Percentiles rank a stretch among this genome's conserved stretches.
phyloP scores from a whole-genome alignment of 2,797 vertebrate genomes.

The Lophius americanus region DNA sequence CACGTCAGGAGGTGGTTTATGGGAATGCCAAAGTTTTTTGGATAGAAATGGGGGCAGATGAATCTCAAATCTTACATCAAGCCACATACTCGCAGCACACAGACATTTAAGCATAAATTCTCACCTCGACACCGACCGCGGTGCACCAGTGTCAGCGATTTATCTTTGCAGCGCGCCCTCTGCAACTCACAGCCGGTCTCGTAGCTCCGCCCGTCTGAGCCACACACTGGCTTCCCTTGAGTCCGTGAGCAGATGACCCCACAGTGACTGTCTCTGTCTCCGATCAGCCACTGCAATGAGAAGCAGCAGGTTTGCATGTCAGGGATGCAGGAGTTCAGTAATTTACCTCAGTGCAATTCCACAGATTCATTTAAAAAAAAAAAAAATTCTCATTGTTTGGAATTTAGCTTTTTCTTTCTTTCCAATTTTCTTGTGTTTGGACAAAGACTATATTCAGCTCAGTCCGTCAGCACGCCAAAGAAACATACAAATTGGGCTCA shows the following conservation, averaged over 20 bases:
- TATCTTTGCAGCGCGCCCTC: constrained; percentile 93
- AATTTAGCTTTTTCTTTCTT: constrained; percentile 20
- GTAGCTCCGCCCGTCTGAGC: constrained; percentile 92
- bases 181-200: constrained; percentile 95
- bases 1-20: too few relatives aligned
- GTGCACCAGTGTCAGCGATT: constrained; percentile 83
- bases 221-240: constrained; percentile 91
- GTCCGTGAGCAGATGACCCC: constrained; percentile 88
- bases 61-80: not conserved
- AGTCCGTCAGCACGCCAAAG: constrained; percentile 43
- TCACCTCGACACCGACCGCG: constrained; percentile 96
- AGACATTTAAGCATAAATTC: not conserved
- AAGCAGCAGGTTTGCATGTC: constrained; percentile 13
- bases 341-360: not conserved
- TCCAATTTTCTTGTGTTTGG: constrained; percentile 16
- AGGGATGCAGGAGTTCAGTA: not conserved
- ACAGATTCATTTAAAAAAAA: constrained; percentile 2
- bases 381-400: constrained; percentile 1
- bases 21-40: too few relatives aligned
- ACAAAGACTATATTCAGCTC: constrained; percentile 57
- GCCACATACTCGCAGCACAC: rapidly evolving
- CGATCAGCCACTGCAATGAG: constrained; percentile 91
- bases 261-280: constrained; percentile 91
- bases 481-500: constrained; percentile 45
- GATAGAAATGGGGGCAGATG: too few relatives aligned